Base-by-base conservation (phyloP, 2,888 invertebrate species). In the Metopia argyrocephala region DNA sequence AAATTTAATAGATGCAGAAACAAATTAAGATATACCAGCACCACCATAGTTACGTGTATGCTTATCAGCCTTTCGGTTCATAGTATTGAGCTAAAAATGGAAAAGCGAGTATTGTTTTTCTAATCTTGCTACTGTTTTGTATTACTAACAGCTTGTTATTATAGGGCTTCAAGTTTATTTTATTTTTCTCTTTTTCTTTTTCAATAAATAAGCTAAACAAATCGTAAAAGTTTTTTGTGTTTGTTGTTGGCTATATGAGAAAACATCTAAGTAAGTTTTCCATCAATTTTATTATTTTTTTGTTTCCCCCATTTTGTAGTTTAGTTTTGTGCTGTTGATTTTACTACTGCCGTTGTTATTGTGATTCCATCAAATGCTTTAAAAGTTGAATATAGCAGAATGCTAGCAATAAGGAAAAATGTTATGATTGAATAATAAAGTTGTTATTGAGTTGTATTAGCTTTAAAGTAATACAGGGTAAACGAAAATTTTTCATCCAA, bases 351-450 rank as follows among this genome's bases (percentile, higher is more conserved):
- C 25, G 15, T 18, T 20, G 6, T 15, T 61, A 5, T 5, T 45
- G 28, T 52, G 62, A 5, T 25, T 15, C 9, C 1, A n/a, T 18
- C 23, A 28, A 23, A 15, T 48, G 38, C 38, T 18, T 50, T 48
- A 68, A 45, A 48, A 28, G n/a, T 50, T 48, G 57, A 12, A 25
- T 23, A 25, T 2, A 69, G 54, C 68, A 64, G 52, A 69, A 69
- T 65, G 62, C 74, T 69, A 64, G 28, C 48, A 62, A 79, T 79
- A 79, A 74, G 50, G 18, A 28, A 69, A 69, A 78, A 57, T n/a
- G 45, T 50, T 79, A 31, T 79, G 68, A 79, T 69, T 79, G 69
- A 74, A 74, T 59, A 69, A 28, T 45, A 74, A 74, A 59, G 50
- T 64, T 31, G 5, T 28, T 9, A 27, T 38, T 38, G 38, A 38